Percentiles rank a stretch among this genome's conserved stretches.
Conservation (phyloP, 2,113 vertebrate genomes). For the Ahaetulla prasina region DNA sequence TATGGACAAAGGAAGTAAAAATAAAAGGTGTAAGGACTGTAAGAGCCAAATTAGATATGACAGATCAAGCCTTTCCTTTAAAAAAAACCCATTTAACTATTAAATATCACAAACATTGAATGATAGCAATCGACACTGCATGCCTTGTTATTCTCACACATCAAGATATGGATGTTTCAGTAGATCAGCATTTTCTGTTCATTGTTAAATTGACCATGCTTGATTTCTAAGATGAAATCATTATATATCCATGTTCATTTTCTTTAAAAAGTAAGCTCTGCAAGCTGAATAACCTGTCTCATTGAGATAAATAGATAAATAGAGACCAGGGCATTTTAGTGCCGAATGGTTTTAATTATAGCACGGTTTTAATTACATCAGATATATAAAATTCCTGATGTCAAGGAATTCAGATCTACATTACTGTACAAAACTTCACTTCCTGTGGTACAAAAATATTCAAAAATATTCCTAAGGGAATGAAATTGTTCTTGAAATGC, state of each 20-base stretch:
- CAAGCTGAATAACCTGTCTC: slow-evolving; percentile 18
- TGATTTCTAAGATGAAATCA: slow-evolving; percentile 18
- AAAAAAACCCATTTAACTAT: slow-evolving; percentile 10
- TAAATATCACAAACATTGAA: not conserved
- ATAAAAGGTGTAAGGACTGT: slow-evolving; percentile 48
- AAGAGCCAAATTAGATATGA: slow-evolving; percentile 48
- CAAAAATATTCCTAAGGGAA: slow-evolving; percentile 51
- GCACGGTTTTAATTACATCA: slow-evolving; percentile 15
- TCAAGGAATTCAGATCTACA: slow-evolving; percentile 32
- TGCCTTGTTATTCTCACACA: slow-evolving; percentile 16
- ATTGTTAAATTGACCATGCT: slow-evolving; percentile 7
- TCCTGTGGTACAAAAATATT: slow-evolving; percentile 49
- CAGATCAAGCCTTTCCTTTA: slow-evolving; percentile 25
- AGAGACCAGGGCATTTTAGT: slow-evolving; percentile 35
- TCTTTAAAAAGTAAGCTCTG: slow-evolving; percentile 38
- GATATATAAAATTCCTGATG: slow-evolving; percentile 36
- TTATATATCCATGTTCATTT: slow-evolving; percentile 43
- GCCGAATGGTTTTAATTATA: slow-evolving; percentile 59
- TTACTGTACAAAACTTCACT: slow-evolving; percentile 42
- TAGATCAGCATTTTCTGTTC: slow-evolving; percentile 11
- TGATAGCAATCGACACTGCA: not conserved
- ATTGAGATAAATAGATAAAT: slow-evolving; percentile 55
- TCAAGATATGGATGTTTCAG: rapidly evolving
- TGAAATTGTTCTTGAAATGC: slow-evolving; percentile 29
- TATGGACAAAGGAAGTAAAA: slow-evolving; percentile 48